Evolutionary conservation across 2,888 invertebrate genomes (phyloP), one percentile per base, ranked within the genome.

Genomic region (Cantharis flavilabris): DNA sequence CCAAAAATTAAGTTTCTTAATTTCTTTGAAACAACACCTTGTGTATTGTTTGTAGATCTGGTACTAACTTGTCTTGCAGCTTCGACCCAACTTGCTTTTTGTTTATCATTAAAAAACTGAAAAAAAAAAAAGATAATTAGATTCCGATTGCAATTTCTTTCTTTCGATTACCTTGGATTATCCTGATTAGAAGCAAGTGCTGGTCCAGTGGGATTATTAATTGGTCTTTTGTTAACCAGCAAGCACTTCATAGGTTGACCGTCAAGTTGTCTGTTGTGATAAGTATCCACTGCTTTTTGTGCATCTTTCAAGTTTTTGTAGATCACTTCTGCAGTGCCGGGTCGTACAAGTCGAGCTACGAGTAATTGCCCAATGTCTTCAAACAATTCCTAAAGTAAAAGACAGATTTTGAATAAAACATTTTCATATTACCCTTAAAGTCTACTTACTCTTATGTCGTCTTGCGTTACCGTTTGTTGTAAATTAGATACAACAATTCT

Each of bases 171-270:
- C 86, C 74, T 75, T n/a, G 76, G 28, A 18, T 73, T 14, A 62
- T 76, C 72, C 33, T 73, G 75, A 20, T 73, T 79, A 78, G 85
- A 83, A 13, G 80, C 86, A 26, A 90, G 84, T 2, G 89, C 88
- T 65, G 90, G 88, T 69, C 89, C 90, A 20, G 91, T 90, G 13
- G 92, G 90, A 83, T 92, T 92, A 86, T 91, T 90, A 80, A 92
- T 89, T 64, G 92, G 90, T 84, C 94, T 90, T 64, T 95, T 95
- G 85, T 95, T 95, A 9, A 96, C 96, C 80, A 97, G 90, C 73
- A 96, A 91, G 86, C 96, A 97, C 86, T 96, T 96, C 97, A 97
- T 97, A 4, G 97, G 97, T 85, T 96, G 96, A 1, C 97, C 97
- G 89, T 98, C 98, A 65, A 98, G 89, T 86, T 97, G 97, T 71